phyloP scores from a whole-genome alignment of 1,140 invertebrate species.

The Ganaspis sp. region DNA sequence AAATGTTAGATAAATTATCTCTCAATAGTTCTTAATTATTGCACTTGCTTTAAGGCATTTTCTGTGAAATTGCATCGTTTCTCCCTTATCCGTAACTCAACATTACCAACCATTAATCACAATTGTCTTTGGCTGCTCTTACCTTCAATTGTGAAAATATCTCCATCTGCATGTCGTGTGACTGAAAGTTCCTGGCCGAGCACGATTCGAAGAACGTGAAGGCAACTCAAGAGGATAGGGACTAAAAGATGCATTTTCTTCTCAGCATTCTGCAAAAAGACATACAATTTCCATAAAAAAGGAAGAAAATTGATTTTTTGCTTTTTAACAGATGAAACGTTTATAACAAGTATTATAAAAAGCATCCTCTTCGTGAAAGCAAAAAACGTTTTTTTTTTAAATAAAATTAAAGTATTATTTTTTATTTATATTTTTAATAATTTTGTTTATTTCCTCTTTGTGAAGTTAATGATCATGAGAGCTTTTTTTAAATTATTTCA shows the following conservation, averaged over 20 bases:
- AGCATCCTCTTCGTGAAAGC: too few relatives aligned
- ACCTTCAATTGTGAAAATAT: conserved; percentile 79
- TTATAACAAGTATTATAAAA: too few relatives aligned
- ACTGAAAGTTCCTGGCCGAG: conserved; percentile 67
- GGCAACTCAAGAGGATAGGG: conserved; percentile 61
- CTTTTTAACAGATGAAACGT: too few relatives aligned
- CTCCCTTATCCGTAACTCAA: not conserved
- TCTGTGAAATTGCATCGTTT: not conserved
- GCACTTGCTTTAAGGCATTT: not conserved
- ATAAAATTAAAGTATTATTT: too few relatives aligned
- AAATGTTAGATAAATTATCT: not conserved
- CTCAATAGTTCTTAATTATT: not conserved
- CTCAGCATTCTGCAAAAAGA: conserved; percentile 70
- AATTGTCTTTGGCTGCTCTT: conserved; percentile 46
- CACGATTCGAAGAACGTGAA: conserved; percentile 57
- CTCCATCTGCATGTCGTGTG: conserved; percentile 78
- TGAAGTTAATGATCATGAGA: too few relatives aligned
- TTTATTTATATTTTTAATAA: too few relatives aligned
- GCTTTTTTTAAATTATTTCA: too few relatives aligned
- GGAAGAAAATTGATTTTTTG: conserved; percentile 1
- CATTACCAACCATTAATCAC: conserved; percentile 17
- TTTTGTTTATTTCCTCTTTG: too few relatives aligned
- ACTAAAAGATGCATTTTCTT: conserved; percentile 71
- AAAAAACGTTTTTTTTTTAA: too few relatives aligned
- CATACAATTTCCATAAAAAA: not conserved